Conservation (phyloP, 2,797 vertebrate species). For the Eidolon dupreanum region DNA sequence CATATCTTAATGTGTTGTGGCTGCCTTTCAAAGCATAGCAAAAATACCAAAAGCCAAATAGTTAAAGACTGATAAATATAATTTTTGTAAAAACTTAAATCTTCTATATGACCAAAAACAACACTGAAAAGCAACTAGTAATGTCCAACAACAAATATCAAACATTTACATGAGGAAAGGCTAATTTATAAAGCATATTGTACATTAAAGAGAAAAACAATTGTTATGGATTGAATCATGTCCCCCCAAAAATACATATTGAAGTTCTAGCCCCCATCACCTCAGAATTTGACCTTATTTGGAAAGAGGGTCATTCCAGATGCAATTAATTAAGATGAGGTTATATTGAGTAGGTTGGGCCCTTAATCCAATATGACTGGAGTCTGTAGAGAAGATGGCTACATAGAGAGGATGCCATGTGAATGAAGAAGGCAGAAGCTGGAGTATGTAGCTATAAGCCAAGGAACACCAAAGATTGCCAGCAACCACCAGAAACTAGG, state of each 20-base stretch:
- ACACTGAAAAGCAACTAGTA: not conserved
- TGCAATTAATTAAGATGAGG: no score
- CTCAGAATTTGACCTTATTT: no score
- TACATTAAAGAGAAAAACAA: not conserved
- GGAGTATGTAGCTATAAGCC: not conserved
- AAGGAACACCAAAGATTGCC: not conserved
- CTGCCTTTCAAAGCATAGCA: no score
- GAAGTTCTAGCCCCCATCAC: no score
- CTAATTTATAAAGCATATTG: not conserved
- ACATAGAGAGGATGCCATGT: not conserved
- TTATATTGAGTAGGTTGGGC: not conserved
- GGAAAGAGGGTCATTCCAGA: no score
- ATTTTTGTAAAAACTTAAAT: not conserved
- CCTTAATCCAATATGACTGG: not conserved
- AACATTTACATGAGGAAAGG: not conserved
- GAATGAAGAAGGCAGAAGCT: not conserved
- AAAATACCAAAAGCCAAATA: no score
- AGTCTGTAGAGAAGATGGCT: not conserved
- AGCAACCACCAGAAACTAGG: no score
- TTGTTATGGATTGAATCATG: not conserved
- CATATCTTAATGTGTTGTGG: no score
- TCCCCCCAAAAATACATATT: not conserved
- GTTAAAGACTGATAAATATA: not conserved
- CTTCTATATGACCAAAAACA: not conserved
- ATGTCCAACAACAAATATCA: not conserved